These are phyloP conservation scores for Mus spretus DNA, from an alignment of 2,797 vertebrate genomes.

Conservation along the genomic window DNA sequence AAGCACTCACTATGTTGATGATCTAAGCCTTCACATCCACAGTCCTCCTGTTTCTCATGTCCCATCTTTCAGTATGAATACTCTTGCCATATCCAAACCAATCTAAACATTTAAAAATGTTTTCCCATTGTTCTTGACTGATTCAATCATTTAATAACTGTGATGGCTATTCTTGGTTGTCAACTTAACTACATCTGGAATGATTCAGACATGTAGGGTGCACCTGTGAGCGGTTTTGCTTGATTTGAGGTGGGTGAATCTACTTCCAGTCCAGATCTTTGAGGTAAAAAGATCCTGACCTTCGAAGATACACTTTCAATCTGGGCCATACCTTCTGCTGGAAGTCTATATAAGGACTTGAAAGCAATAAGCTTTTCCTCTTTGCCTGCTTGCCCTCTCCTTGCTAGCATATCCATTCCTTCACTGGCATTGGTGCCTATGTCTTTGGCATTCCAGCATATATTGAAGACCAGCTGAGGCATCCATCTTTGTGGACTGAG, in stretches of 20 bases:
- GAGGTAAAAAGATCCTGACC: not conserved
- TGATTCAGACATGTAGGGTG: not conserved
- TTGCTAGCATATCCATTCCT: not conserved
- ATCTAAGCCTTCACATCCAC: not conserved
- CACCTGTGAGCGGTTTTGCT: not conserved
- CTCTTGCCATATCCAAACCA: slow-evolving; percentile 39
- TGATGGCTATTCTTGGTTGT: not conserved
- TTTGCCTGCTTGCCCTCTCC: not conserved
- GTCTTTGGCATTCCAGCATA: not conserved
- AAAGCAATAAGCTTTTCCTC: not conserved
- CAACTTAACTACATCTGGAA: not conserved
- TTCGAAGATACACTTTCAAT: not conserved
- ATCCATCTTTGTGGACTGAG: not conserved
- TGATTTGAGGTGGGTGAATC: not conserved
- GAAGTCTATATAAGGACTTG: not conserved
- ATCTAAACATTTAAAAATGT: slow-evolving; percentile 26
- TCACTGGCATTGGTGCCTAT: not conserved
- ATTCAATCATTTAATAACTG: slow-evolving; percentile 6
- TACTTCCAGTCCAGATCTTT: not conserved
- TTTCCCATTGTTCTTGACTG: slow-evolving; percentile 44
- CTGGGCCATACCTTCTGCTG: not conserved
- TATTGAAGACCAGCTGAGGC: not conserved
- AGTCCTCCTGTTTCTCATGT: not conserved
- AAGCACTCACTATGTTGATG: not conserved
- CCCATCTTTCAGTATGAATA: not conserved